Evolutionary conservation across 2,113 vertebrate genomes (phyloP), one percentile per base, ranked within the genome.

Genomic region (Hiodon tergisus): DNA sequence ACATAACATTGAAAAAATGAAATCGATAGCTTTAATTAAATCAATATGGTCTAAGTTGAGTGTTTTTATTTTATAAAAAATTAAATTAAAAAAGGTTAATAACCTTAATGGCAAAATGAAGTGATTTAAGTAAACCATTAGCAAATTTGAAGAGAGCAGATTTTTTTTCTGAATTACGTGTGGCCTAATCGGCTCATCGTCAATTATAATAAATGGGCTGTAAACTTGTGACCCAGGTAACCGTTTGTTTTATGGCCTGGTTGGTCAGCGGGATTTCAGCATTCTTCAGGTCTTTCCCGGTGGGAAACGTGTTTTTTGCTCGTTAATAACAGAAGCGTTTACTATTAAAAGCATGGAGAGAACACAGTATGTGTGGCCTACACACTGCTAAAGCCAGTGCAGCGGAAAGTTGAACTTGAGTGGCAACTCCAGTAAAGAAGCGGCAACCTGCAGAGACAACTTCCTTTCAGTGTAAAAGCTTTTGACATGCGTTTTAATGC

Each of bases 201-300:
- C 66, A 74, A 65, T 57, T 16, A 74, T 67, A 74, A 66, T 67
- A 66, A 74, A 74, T 74, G 2, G 11, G 54, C 72, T 54, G 60
- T 55, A 66, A 16, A 66, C 17, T 11, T 74, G 4, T 63, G 52
- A 10, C 66, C 13, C 17, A 46, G 62, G 52, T 46, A 31, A 50
- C 52, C 72, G 47, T 74, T 55, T 8, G 51, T 54, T 51, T 67
- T 74, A 62, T 7, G 3, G 62, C 51, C 31, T n/a, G 31, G 62
- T 14, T 62, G 16, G 52, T 70, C 72, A 48, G 47, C 14, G 54
- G 6, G 55, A 63, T 48, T 69, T 17, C 14, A 54, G 54, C 52
- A 77, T n/a, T 2, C 31, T 54, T 52, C 50, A 69, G 53, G 46
- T 71, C 11, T 3, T 63, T 6, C 16, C 13, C 6, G 61, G 16